Base-by-base conservation (phyloP, 1,140 invertebrate species). In the Bradysia coprophila region DNA sequence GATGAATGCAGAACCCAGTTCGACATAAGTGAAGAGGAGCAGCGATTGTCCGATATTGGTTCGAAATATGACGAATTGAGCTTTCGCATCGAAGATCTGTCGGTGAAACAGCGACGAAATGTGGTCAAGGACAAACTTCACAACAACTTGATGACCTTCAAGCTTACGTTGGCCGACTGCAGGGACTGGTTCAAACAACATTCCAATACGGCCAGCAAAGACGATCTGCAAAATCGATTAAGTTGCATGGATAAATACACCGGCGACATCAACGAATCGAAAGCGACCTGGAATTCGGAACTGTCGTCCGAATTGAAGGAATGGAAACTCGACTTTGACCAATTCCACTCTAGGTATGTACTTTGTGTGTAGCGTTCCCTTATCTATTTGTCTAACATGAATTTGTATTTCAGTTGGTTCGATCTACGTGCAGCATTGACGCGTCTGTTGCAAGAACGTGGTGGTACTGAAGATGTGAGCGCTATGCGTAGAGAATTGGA, bases 151-250 rank as follows among this genome's bases (percentile, higher is more conserved):
- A 61, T 54, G 0, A 56, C 57, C 3, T 56, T 61, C 10, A 61
- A 61, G 40, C 38, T 61, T 8, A 55, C 57, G 0, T 21, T 61
- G 20, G 58, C 58, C 5, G 58, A 61, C 15, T 57, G 55, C 2
- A 40, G 57, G 5, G 58, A 61, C 38, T 61, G 58, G 58, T 61
- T 58, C 33, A 56, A 59, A 21, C 58, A 61, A 34, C 55, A 61
- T 41, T 53, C 58, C 2, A 53, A 48, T n/a, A 48, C 46, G 0
- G 56, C 56, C 22, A 1, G 32, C 6, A 46, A 52, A 22, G 40
- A 46, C n/a, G 54, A 57, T 21, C 45, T 61, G 3, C 54, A 60
- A 15, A 56, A 56, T 3, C 51, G 57, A n/a, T 42, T 61, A 1
- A 54, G 52, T 21, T 51, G 58, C 24, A 60, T 60, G 58, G 54